phyloP scores from a whole-genome alignment of 2,888 invertebrate species.

The Amaurobius ferox region DNA sequence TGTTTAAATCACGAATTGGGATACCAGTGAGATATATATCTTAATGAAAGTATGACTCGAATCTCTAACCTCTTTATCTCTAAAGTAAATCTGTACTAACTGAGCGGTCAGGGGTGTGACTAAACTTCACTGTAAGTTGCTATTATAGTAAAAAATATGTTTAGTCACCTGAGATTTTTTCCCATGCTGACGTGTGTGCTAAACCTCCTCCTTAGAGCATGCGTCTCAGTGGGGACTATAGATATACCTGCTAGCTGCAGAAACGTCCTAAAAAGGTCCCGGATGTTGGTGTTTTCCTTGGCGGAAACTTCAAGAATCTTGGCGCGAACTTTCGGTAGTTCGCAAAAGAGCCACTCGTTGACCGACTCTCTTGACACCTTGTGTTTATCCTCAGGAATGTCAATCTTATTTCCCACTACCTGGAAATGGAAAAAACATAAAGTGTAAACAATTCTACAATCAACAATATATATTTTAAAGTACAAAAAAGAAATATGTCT shows the following conservation, averaged over 20 bases:
- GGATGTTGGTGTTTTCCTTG: slow-evolving; percentile 86
- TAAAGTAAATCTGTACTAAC: no score
- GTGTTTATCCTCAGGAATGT: slow-evolving; percentile 84
- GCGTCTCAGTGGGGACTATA: slow-evolving; percentile 74
- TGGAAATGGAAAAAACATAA: slow-evolving; percentile 12
- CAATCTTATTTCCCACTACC: slow-evolving; percentile 95
- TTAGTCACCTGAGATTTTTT: slow-evolving; percentile 32
- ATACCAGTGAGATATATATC: no score
- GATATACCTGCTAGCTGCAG: slow-evolving; percentile 85
- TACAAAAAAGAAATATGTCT: no score
- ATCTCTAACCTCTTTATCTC: no score
- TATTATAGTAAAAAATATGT: no score
- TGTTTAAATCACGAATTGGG: no score
- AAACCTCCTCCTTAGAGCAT: slow-evolving; percentile 77
- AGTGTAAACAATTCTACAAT: no score
- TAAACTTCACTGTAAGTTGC: no score
- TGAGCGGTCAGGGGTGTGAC: no score
- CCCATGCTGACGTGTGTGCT: slow-evolving; percentile 66
- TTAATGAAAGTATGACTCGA: no score
- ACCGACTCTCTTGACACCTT: slow-evolving; percentile 85
- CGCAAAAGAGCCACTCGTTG: slow-evolving; percentile 85
- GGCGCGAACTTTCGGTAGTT: slow-evolving; percentile 82
- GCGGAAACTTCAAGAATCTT: slow-evolving; percentile 86
- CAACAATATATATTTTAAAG: no score
- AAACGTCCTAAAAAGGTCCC: slow-evolving; percentile 88